A percentile compares a stretch with the other conserved stretches of the same genome.
phyloP scores from a whole-genome alignment of 2,113 vertebrate genomes.

The Microtus richardsoni region DNA sequence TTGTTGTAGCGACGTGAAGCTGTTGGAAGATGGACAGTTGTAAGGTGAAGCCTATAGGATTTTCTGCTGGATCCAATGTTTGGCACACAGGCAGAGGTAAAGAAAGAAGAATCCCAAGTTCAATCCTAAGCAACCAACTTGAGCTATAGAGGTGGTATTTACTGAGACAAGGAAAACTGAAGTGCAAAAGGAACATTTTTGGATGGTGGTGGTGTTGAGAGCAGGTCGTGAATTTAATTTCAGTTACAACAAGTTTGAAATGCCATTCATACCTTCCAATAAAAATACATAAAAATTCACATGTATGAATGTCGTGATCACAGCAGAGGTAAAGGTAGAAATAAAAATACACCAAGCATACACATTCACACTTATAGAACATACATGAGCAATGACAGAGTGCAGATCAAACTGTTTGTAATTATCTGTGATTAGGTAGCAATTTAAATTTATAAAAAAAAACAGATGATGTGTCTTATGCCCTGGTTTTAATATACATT shows the following conservation, averaged over 20 bases:
- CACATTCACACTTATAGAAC: neutral
- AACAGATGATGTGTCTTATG: neutral
- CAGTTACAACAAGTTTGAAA: neutral
- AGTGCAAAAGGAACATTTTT: neutral
- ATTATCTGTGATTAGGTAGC: constrained; percentile 46
- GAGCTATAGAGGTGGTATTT: neutral
- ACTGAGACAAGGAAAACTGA: neutral
- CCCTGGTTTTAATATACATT: constrained; percentile 45
- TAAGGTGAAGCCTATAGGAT: neutral
- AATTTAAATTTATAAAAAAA: constrained; percentile 45
- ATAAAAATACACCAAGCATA: neutral
- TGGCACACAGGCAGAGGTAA: neutral
- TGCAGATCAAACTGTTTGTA: neutral
- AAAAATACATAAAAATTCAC: constrained; percentile 16
- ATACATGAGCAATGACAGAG: neutral
- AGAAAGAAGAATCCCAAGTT: neutral
- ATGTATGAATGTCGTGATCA: neutral
- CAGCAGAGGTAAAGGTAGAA: neutral
- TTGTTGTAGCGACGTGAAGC: neutral
- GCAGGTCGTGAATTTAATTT: neutral
- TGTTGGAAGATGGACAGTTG: neutral
- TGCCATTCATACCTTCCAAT: neutral
- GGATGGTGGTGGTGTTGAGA: too few relatives aligned
- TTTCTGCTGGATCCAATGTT: neutral
- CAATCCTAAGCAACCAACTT: neutral